A percentile compares a stretch with the other conserved stretches of the same genome.
phyloP scores from a whole-genome alignment of 2,113 vertebrate species.

The Neodontobutis hainanensis region DNA sequence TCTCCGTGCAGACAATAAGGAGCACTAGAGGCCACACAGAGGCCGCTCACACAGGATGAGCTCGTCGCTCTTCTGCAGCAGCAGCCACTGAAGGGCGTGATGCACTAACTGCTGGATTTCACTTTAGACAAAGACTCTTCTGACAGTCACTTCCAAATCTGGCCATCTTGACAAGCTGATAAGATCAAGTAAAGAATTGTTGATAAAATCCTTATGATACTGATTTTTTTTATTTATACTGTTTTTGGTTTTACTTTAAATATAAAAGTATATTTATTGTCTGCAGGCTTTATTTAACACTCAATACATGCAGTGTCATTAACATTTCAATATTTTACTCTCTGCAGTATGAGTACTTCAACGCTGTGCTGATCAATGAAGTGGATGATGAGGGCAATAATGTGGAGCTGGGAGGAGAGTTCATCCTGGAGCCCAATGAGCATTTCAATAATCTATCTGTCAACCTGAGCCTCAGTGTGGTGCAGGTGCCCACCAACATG shows the following conservation, averaged over 20 bases:
- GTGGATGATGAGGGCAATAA: conserved; percentile 91
- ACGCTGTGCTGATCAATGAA: conserved; percentile 96
- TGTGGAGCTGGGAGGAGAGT: conserved; percentile 93
- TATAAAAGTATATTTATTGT: too few relatives aligned
- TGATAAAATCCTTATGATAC: background rate
- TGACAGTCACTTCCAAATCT: conserved; percentile 15
- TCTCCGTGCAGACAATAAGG: conserved; percentile 44
- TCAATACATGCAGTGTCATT: background rate
- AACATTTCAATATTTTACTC: background rate
- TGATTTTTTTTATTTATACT: background rate
- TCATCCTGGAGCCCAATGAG: conserved; percentile 93
- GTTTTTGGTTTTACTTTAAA: background rate
- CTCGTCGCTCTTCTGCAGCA: conserved; percentile 56
- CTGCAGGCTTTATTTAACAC: background rate
- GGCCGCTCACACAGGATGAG: conserved; percentile 65
- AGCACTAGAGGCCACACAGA: conserved; percentile 61
- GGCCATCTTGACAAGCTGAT: too few relatives aligned
- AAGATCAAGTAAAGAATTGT: background rate
- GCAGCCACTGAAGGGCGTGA: conserved; percentile 63
- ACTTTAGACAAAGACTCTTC: conserved; percentile 37
- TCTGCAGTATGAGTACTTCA: conserved; percentile 94
- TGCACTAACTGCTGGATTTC: conserved; percentile 52
- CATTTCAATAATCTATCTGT: conserved; percentile 97
- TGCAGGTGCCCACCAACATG: conserved; percentile 98
- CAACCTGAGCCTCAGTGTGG: conserved; percentile 94